Base-by-base conservation (phyloP, 2,113 vertebrate genomes). In the Scomber colias region DNA sequence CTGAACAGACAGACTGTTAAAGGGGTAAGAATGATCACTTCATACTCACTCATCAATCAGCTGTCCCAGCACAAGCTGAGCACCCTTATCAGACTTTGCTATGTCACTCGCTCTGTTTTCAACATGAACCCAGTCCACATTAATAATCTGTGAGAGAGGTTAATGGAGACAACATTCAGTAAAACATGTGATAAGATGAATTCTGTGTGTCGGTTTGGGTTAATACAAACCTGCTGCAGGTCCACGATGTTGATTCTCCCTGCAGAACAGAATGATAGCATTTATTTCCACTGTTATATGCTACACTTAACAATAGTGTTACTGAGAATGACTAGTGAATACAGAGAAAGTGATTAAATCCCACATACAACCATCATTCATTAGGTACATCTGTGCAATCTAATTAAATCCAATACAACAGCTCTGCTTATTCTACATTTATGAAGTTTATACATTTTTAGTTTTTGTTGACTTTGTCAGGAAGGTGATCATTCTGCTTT, bases 221-320 rank as follows among this genome's bases (percentile, higher is more conserved):
- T 35, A 35, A 86, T 51, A 92, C 89, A 91, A 91, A 99, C 98
- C 97, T 98, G 97, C 83, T 99, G 97, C 31, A 99, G 96, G 65
- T 99, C 96, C 90, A 99, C 97, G 84, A 98, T 96, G 90, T 99
- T 99, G 90, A 99, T 94, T 66, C 98, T 95, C 85, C 98, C 98
- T 99, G 82, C 84, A 92, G 93, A 79, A 93, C 55, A 84, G 35
- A 83, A 50, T 3, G 9, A 59, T n/a, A 77, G 10, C 31, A 24
- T 2, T 86, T 78, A 85, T 12, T 27, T 27, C 24, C 3, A 54
- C 16, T 46, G 46, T 4, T 44, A 24, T 3, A 17, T 19, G 19
- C 7, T 4, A 40, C 35, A 35, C 35, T 40, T 40, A 40, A 40
- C 35, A 40, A 40, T 9, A 40, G 35, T 40, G 35, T 40, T 40